Evolutionary conservation across 1,140 invertebrate species (phyloP).

Genomic region (Hormaphis cornu): DNA sequence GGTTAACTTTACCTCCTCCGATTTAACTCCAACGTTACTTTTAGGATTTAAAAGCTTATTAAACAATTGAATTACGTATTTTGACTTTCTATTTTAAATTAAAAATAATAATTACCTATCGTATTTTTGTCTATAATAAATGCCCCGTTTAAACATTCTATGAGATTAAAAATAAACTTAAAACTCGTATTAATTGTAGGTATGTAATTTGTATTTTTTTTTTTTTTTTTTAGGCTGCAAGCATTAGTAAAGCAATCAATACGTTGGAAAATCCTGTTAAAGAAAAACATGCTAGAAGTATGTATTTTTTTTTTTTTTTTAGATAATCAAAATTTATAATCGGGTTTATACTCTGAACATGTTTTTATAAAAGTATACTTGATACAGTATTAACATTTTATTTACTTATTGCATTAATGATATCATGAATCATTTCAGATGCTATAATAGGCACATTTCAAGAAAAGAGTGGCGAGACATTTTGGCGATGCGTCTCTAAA

Average conservation of each 20-base stretch:
- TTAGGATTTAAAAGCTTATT: no score
- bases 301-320: slow-evolving; percentile 46
- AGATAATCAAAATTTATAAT: not conserved
- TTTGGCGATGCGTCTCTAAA: slow-evolving; percentile 75
- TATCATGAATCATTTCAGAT: slow-evolving; percentile 45
- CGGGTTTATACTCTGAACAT: not conserved
- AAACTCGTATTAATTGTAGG: no score
- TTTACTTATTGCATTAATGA: not conserved
- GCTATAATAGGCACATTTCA: slow-evolving; percentile 92
- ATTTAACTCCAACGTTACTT: no score
- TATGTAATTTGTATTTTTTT: not conserved
- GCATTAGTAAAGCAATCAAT: slow-evolving; percentile 85
- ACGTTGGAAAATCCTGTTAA: slow-evolving; percentile 80
- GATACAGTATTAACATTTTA: not conserved
- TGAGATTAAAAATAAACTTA: no score
- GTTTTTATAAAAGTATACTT: not conserved
- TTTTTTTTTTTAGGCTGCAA: slow-evolving; percentile 56
- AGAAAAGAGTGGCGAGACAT: slow-evolving; percentile 77
- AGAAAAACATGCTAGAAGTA: slow-evolving; percentile 91
- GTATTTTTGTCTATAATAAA: no score
- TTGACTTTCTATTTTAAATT: no score
- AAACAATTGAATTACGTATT: no score
- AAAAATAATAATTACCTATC: no score
- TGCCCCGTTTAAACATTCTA: no score
- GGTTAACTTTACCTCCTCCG: no score